Evolutionary conservation across 1,140 invertebrate species (phyloP).

Genomic region (Macrocentrus cingulum): DNA sequence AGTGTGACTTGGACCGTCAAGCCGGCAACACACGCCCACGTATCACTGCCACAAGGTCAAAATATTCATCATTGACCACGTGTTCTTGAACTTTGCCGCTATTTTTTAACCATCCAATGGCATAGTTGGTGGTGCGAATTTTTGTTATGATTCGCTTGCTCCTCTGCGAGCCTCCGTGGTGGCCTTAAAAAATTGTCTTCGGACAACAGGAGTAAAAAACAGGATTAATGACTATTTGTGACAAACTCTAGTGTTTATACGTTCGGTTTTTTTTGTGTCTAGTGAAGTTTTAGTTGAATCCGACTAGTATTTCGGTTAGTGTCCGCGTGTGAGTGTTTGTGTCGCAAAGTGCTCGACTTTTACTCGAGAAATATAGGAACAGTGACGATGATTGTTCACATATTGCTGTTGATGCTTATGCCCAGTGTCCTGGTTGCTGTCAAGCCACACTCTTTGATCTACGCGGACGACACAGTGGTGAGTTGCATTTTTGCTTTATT

Average conservation of each 20-base stretch:
- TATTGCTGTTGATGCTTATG: background rate
- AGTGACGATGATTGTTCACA: conserved; percentile 12
- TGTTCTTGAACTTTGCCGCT: no score
- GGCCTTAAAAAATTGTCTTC: no score
- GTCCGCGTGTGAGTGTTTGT: background rate
- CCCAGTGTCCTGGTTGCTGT: conserved; percentile 13
- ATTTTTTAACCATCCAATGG: no score
- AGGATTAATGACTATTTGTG: no score
- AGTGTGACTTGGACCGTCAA: conserved; percentile 2
- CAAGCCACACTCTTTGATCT: conserved; percentile 34
- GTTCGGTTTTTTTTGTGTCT: background rate
- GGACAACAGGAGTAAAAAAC: no score
- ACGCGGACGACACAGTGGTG: conserved; percentile 47
- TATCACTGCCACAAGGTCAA: background rate
- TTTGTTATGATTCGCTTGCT: background rate
- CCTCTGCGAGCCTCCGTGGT: no score
- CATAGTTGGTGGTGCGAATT: background rate
- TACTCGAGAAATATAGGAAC: background rate
- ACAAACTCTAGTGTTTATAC: background rate
- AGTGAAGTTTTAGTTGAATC: background rate
- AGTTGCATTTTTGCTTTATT: conserved; percentile 27
- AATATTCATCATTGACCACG: background rate
- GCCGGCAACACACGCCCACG: background rate
- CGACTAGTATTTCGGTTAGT: background rate
- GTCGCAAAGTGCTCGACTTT: no score